Evolutionary conservation across 1,140 invertebrate species (phyloP).

Genomic region (Meloidogyne chitwoodi): DNA sequence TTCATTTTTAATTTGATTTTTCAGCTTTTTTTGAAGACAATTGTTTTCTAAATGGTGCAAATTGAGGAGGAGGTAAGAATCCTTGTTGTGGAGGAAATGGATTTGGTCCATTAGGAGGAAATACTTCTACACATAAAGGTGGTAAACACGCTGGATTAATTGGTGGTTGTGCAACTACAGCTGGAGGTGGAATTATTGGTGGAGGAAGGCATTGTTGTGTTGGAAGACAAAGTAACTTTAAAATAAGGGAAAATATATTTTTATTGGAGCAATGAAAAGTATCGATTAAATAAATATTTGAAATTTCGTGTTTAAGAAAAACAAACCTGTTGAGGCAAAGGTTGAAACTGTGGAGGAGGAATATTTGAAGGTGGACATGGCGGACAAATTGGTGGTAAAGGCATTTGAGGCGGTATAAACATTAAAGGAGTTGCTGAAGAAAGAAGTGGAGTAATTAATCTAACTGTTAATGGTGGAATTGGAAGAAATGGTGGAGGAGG

Average conservation of each 20-base stretch:
- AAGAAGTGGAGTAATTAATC: neutral
- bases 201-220: slow-evolving; percentile 9
- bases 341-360: neutral
- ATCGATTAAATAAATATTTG: neutral
- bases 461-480: neutral
- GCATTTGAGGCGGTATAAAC: neutral
- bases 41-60: too few relatives aligned
- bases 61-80: neutral
- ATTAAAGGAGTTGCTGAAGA: neutral
- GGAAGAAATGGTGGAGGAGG: neutral
- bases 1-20: too few relatives aligned
- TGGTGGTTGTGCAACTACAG: neutral
- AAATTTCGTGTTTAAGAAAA: too few relatives aligned
- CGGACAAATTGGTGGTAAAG: neutral
- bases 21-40: too few relatives aligned
- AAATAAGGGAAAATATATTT: too few relatives aligned
- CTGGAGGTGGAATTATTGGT: slow-evolving; percentile 6
- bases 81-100: neutral
- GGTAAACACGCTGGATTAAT: slow-evolving; percentile 8
- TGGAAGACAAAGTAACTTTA: neutral
- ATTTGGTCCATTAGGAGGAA: slow-evolving; percentile 1
- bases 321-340: neutral
- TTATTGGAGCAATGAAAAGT: too few relatives aligned
- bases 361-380: neutral
- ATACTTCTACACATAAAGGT: slow-evolving; percentile 10